Conservation (phyloP, 2,797 vertebrate species). For the Anableps anableps region DNA sequence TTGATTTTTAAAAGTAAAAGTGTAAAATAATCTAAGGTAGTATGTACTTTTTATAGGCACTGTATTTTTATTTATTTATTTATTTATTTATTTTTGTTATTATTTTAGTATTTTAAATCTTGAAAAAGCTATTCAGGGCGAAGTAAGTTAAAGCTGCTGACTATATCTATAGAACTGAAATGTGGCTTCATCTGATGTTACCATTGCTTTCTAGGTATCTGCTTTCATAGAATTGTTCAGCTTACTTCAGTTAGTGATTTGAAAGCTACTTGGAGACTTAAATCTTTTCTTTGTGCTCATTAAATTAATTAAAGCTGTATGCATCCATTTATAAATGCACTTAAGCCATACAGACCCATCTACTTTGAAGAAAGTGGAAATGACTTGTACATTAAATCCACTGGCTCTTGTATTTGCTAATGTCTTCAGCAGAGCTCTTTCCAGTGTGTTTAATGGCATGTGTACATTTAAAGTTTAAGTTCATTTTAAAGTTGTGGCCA, state of each 20-base stretch:
- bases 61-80: neutral
- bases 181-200: conserved; percentile 16
- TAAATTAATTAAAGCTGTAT: conserved; percentile 44
- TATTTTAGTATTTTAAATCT: neutral
- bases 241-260: conserved; percentile 31
- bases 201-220: conserved; percentile 25
- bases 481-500: conserved; percentile 16
- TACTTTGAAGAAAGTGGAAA: conserved; percentile 30
- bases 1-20: neutral
- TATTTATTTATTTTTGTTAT: no score
- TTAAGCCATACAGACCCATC: conserved; percentile 28
- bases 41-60: neutral
- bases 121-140: neutral
- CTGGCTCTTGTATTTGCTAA: conserved; percentile 15
- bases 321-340: conserved; percentile 39
- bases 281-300: conserved; percentile 36
- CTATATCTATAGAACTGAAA: conserved; percentile 21
- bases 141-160: conserved; percentile 8
- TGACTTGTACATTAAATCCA: conserved; percentile 23
- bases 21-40: neutral
- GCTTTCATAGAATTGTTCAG: conserved; percentile 29
- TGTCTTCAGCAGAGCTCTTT: conserved; percentile 16
- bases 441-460: conserved; percentile 16
- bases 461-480: conserved; percentile 23
- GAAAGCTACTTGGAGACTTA: conserved; percentile 26